Evolutionary conservation across 2,888 invertebrate species (phyloP).

Genomic region (Leucoma salicis): DNA sequence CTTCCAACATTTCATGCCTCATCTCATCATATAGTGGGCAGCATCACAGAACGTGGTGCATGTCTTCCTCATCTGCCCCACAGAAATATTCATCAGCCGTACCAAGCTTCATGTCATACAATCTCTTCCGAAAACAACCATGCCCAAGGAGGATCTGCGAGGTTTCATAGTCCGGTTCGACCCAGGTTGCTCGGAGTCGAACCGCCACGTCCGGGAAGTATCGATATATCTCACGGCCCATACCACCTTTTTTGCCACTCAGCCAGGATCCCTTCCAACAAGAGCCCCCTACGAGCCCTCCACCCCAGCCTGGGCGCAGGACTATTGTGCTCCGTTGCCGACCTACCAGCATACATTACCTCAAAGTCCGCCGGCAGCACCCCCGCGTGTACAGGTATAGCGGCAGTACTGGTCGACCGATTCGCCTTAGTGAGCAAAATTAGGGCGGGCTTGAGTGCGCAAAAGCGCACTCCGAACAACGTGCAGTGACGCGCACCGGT

Average conservation of each 20-base stretch:
- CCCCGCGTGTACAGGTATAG: conserved; percentile 13
- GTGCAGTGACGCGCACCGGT: too few species aligned
- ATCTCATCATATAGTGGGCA: neutral
- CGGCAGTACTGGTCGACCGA: conserved; percentile 11
- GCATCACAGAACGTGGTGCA: too few species aligned
- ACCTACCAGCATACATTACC: too few species aligned
- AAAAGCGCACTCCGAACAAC: too few species aligned
- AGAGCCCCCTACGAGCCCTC: too few species aligned
- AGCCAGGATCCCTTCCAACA: conserved; percentile 19
- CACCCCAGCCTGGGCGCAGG: too few species aligned
- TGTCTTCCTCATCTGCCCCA: too few species aligned
- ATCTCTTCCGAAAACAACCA: too few species aligned
- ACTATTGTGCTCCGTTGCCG: too few species aligned
- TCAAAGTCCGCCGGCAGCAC: conserved; percentile 20
- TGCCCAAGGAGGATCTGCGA: too few species aligned
- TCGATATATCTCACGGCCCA: conserved; percentile 17
- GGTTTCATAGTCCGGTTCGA: conserved; percentile 30
- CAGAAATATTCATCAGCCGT: too few species aligned
- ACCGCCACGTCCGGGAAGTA: conserved; percentile 32
- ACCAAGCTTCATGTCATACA: too few species aligned
- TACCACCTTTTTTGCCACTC: conserved; percentile 9
- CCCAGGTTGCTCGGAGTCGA: conserved; percentile 17
- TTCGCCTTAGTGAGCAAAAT: conserved; percentile 18
- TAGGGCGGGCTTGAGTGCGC: neutral
- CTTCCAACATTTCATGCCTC: neutral